These are phyloP conservation scores for Tor tambroides DNA, from an alignment of 2,113 vertebrate species.

Conservation along the genomic window DNA sequence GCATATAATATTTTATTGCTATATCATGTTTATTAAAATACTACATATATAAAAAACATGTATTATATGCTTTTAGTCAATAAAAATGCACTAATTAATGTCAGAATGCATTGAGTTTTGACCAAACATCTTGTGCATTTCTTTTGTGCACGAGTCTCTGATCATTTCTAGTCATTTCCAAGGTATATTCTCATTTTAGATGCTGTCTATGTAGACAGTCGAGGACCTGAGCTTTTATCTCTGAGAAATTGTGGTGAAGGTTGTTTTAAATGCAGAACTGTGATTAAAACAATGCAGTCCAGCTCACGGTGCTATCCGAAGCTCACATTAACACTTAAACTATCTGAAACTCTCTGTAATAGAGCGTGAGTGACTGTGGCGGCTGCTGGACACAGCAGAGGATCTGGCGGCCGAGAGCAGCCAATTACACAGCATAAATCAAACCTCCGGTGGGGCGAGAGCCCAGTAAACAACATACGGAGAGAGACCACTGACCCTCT, in stretches of 20 bases:
- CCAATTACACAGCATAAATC: constrained; percentile 15
- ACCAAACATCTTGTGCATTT: not conserved
- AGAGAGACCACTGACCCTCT: not conserved
- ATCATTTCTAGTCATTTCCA: not conserved
- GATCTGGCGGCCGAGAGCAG: not conserved
- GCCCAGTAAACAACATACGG: constrained; percentile 2
- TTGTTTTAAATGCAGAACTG: not conserved
- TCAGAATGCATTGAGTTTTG: not conserved
- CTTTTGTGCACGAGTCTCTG: not conserved
- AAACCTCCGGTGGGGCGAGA: not conserved
- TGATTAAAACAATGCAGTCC: not conserved
- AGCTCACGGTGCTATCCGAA: not conserved
- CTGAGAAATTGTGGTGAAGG: not conserved
- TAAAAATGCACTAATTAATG: not conserved
- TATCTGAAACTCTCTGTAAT: not conserved
- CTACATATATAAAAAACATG: too few species aligned
- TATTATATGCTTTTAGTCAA: not conserved
- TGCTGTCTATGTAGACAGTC: not conserved
- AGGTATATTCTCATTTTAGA: not conserved
- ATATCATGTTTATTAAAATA: too few species aligned
- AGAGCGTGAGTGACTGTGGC: not conserved
- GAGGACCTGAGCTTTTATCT: not conserved
- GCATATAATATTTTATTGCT: too few species aligned
- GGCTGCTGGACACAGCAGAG: not conserved
- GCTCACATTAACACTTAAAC: not conserved